Conservation (phyloP, 2,888 invertebrate genomes). For the Imbricaverruca yamaguchii region DNA sequence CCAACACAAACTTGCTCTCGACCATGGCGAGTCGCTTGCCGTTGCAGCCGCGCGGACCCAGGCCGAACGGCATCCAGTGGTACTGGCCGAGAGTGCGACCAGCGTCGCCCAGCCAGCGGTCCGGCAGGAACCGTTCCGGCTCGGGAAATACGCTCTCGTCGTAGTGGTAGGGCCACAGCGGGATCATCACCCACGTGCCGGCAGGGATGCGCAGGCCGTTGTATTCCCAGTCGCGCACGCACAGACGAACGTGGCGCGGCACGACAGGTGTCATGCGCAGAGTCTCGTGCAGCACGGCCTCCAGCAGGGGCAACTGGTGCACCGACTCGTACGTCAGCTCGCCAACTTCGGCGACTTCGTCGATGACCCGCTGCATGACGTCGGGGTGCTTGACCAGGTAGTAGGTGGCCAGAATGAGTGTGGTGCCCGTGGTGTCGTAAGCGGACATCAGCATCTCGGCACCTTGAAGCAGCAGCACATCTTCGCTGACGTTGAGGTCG, state of each 20-base stretch:
- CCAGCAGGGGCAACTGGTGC: background rate
- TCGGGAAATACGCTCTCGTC: background rate
- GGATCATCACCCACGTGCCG: background rate
- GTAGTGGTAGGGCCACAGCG: background rate
- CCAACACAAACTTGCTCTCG: constrained; percentile 4
- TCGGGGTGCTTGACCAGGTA: background rate
- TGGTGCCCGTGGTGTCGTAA: background rate
- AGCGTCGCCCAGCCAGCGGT: background rate
- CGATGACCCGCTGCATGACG: background rate
- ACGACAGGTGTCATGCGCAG: background rate
- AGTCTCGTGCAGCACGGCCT: background rate
- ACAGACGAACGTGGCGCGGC: background rate
- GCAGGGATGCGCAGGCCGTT: background rate
- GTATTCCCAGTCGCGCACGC: background rate
- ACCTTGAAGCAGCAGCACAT: background rate
- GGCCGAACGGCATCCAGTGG: constrained; percentile 6
- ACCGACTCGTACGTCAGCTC: background rate
- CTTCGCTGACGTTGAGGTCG: background rate
- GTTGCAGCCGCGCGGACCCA: background rate
- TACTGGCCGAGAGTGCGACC: background rate
- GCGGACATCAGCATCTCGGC: background rate
- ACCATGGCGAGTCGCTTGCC: background rate
- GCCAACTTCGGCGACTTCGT: background rate
- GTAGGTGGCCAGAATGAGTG: background rate
- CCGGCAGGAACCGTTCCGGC: background rate